A percentile compares a stretch with the other conserved stretches of the same genome.
Evolutionary conservation across 2,888 invertebrate species (phyloP).

Genomic region (Craniophora ligustri): DNA sequence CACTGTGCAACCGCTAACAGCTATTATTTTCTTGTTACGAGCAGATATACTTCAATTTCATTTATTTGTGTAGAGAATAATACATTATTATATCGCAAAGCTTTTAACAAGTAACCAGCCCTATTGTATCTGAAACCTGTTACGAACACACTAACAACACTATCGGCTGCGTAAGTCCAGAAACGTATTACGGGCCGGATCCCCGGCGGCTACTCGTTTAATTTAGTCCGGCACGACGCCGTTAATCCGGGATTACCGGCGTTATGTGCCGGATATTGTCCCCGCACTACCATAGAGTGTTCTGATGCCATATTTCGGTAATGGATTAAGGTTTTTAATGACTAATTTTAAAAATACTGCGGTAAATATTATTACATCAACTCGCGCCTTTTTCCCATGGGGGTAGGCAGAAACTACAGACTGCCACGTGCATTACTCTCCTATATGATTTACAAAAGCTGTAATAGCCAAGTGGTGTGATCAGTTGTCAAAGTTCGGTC

Average conservation of each 20-base stretch:
- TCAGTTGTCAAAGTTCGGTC: no score
- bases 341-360: not conserved
- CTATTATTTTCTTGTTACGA: no score
- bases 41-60: no score
- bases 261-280: constrained; percentile 35
- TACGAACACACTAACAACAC: constrained; percentile 5
- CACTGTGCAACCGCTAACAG: no score
- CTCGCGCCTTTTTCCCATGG: no score
- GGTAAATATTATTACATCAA: no score
- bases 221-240: constrained; percentile 33
- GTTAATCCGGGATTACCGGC: constrained; percentile 46
- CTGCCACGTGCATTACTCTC: no score
- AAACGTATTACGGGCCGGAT: constrained; percentile 31
- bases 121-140: constrained; percentile 3
- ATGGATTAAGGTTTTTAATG: not conserved
- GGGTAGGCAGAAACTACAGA: no score
- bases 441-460: no score
- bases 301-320: constrained; percentile 2
- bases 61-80: no score
- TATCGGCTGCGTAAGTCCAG: constrained; percentile 16
- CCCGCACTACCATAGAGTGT: constrained; percentile 1
- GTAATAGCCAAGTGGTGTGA: no score
- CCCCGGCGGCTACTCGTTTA: constrained; percentile 33
- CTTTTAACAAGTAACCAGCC: constrained; percentile 1
- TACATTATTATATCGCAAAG: no score